These are phyloP conservation scores for Butorides virescens DNA, from an alignment of 2,113 vertebrate species.

Conservation along the genomic window DNA sequence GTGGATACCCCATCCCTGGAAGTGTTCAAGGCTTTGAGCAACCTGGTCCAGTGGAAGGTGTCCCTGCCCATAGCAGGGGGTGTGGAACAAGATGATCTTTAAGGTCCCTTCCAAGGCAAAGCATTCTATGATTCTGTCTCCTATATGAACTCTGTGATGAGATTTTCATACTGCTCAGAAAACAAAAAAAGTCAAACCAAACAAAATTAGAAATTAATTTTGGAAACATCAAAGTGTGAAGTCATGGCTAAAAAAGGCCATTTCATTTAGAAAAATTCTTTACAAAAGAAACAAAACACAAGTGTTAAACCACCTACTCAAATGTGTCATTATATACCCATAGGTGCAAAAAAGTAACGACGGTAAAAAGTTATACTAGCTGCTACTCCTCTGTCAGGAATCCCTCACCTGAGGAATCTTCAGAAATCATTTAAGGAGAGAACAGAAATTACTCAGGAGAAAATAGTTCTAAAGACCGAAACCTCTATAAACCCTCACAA, in stretches of 20 bases:
- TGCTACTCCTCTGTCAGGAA: not conserved
- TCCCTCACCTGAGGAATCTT: not conserved
- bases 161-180: not conserved
- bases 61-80: not conserved
- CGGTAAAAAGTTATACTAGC: not conserved
- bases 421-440: not conserved
- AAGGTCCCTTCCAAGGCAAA: not conserved
- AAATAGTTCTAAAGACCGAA: not conserved
- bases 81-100: accelerated
- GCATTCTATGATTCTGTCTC: not conserved
- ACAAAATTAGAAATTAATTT: not conserved
- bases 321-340: not conserved
- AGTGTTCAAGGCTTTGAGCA: not conserved
- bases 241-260: not conserved
- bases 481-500: not conserved
- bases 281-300: not conserved
- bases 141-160: not conserved
- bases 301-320: not conserved
- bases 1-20: not conserved
- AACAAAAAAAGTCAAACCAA: not conserved
- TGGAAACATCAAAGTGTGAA: not conserved
- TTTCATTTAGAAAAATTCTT: not conserved
- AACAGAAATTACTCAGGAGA: not conserved
- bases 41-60: accelerated
- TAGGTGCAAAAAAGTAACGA: not conserved